phyloP scores from a whole-genome alignment of 2,113 vertebrate genomes.

The Tyrannus savana region DNA sequence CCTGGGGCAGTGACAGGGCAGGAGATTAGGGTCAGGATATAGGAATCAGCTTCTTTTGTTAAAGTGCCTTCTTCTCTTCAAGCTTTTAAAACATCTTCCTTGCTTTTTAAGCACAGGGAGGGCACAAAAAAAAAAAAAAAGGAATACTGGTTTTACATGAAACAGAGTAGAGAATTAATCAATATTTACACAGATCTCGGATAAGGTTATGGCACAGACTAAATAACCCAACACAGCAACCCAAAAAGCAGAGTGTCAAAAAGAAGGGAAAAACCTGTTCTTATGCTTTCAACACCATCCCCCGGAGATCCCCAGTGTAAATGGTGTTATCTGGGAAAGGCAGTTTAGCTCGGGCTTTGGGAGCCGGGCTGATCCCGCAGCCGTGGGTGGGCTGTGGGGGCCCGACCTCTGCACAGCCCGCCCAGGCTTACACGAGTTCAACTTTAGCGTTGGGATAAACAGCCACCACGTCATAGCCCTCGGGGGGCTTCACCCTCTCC shows the following conservation, averaged over 20 bases:
- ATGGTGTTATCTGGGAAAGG: conserved; percentile 54
- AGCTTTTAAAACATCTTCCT: conserved; percentile 29
- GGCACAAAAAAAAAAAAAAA: not conserved
- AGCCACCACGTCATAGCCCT: conserved; percentile 98
- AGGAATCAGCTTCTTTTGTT: conserved; percentile 15
- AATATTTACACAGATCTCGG: conserved; percentile 73
- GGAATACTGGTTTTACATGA: conserved; percentile 64
- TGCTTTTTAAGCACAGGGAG: not conserved
- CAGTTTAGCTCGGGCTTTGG: conserved; percentile 41
- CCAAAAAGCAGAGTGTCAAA: conserved; percentile 50
- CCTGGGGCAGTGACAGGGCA: not conserved
- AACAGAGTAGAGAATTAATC: conserved; percentile 35
- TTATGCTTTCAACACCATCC: conserved; percentile 58
- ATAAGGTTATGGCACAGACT: conserved; percentile 10
- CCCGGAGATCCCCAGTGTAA: conserved; percentile 48
- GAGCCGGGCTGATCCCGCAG: not conserved
- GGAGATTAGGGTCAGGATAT: not conserved
- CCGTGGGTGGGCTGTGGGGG: conserved; percentile 15
- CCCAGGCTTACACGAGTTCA: conserved; percentile 82
- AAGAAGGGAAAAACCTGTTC: conserved; percentile 45
- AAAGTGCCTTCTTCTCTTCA: conserved; percentile 62
- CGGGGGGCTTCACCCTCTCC: conserved; percentile 92
- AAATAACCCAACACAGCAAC: conserved; percentile 38
- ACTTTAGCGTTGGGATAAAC: conserved; percentile 98
- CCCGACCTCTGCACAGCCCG: conserved; percentile 1